Conservation (phyloP, 2,888 invertebrate genomes). For the Hydropsyche betteni region DNA sequence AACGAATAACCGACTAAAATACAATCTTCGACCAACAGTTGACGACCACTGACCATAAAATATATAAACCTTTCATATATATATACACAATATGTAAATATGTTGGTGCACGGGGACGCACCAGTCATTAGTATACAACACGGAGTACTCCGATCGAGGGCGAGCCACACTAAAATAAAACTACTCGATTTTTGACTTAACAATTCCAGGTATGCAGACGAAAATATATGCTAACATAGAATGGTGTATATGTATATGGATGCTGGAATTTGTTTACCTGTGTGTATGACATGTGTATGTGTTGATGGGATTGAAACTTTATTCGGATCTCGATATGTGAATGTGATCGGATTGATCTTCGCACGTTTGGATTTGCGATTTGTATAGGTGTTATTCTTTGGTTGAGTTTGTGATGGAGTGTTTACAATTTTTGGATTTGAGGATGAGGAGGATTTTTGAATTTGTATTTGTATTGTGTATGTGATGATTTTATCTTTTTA, state of each 20-base stretch:
- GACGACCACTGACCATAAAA: slow-evolving; percentile 11
- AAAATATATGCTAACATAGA: neutral
- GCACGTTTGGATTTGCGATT: neutral
- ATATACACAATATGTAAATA: neutral
- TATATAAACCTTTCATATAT: slow-evolving; percentile 1
- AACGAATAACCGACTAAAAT: too few relatives aligned
- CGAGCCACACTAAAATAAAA: slow-evolving; percentile 43
- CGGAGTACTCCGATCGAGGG: slow-evolving; percentile 32
- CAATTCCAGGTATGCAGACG: slow-evolving; percentile 45
- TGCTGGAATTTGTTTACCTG: slow-evolving; percentile 25
- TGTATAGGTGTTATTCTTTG: neutral
- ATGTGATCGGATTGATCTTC: neutral
- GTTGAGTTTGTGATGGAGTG: too few relatives aligned
- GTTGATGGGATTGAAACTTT: neutral
- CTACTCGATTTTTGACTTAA: slow-evolving; percentile 48
- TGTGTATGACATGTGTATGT: neutral
- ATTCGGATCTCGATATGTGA: neutral
- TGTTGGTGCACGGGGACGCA: slow-evolving; percentile 1
- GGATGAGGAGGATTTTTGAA: too few relatives aligned
- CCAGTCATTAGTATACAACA: slow-evolving; percentile 40
- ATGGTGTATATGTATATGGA: too few relatives aligned
- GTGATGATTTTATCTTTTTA: too few relatives aligned
- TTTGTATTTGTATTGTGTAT: too few relatives aligned
- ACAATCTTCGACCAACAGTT: neutral
- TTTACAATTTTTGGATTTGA: too few relatives aligned